Evolutionary conservation across 2,888 invertebrate species (phyloP), one percentile per base, ranked within the genome.

Genomic region (Eulithis prunata): DNA sequence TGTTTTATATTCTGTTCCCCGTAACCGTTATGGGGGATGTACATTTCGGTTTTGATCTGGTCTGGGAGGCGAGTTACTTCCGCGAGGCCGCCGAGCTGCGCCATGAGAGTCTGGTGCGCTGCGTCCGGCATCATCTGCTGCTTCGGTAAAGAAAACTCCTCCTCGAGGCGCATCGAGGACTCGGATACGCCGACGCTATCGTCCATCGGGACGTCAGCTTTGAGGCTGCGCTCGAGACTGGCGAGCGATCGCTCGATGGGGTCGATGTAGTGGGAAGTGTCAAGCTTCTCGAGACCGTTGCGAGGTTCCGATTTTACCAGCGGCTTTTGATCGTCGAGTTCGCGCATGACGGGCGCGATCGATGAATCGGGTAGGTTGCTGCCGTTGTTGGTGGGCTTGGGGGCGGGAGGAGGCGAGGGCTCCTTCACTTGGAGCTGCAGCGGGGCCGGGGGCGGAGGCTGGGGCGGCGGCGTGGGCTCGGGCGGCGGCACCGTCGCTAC

Each of bases 211-310:
- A 93, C 91, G 60, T 94, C 94, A 60, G 89, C 94, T 75, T 94
- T 95, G 51, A 94, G 88, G 71, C 94, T 94, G 57, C 95, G 94
- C 86, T 96, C 96, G 73, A 96, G 88, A 75, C 95, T 95, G 56
- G 96, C 96, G 77, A 96, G 89, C 61, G 96, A 95, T 75, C 95
- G 94, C 86, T 96, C 96, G 76, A 96, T 93, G 21, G 96, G 96
- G 85, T 96, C 96, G 64, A 95, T 94, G 76, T 89, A 92, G 68
- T 90, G 93, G 28, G 91, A 90, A 7, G 90, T 70, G 68, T 92
- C 92, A 2, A 89, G 78, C 71, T 90, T 92, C 64, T 92, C 92
- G 55, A 91, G 82, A 2, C 91, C 93, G 78, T 89, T 94, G 72
- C 84, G 87, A 64, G 88, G 78, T 76, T 93, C 85, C 60, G 82